These are phyloP conservation scores for Scolopax rusticola DNA, from an alignment of 2,797 vertebrate species.

Conservation along the genomic window DNA sequence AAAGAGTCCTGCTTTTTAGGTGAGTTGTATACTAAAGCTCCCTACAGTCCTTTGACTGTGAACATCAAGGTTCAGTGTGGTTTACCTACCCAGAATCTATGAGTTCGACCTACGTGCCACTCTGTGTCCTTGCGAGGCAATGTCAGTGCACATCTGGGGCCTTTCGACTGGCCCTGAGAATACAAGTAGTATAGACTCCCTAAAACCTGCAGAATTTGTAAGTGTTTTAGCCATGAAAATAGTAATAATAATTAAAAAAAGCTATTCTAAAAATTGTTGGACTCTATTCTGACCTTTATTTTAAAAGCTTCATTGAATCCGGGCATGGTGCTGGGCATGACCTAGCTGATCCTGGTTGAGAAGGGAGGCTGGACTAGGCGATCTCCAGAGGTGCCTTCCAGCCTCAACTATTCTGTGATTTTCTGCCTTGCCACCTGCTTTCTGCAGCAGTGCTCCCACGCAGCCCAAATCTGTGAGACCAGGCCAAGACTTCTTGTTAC, in stretches of 20 bases:
- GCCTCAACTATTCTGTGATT: not conserved
- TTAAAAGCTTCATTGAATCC: not conserved
- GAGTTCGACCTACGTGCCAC: not conserved
- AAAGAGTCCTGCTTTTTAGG: not conserved
- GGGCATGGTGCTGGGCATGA: not conserved
- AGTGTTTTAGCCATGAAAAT: not conserved
- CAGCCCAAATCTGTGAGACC: not conserved
- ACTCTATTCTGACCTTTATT: not conserved
- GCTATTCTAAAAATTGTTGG: not conserved
- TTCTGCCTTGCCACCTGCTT: not conserved
- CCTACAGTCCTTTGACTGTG: not conserved
- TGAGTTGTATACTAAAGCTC: not conserved
- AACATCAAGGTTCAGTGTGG: not conserved
- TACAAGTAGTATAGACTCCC: not conserved
- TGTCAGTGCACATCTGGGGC: not conserved
- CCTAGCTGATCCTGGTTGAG: not conserved
- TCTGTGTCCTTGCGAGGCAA: not conserved
- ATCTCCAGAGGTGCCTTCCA: not conserved
- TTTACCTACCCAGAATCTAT: not conserved
- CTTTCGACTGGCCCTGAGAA: not conserved
- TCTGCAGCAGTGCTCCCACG: accelerated
- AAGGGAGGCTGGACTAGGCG: not conserved
- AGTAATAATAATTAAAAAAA: not conserved
- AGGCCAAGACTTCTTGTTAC: not conserved
- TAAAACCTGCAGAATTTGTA: not conserved